phyloP scores from a whole-genome alignment of 2,113 vertebrate genomes.

The Bubo bubo region DNA sequence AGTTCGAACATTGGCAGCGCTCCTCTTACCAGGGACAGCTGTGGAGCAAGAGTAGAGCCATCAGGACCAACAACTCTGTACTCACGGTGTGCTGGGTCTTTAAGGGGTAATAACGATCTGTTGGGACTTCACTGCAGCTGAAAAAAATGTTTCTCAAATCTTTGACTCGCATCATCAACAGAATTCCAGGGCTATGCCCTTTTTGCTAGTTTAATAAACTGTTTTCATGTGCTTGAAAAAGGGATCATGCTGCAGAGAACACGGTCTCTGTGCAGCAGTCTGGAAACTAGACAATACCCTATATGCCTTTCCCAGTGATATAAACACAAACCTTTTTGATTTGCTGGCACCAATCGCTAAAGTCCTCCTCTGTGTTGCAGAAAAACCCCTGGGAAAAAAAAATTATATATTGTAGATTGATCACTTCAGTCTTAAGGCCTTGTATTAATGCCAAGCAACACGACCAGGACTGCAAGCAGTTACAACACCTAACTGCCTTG shows the following conservation, averaged over 20 bases:
- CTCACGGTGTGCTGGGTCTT: not conserved
- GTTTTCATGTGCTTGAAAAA: not conserved
- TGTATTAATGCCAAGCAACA: not conserved
- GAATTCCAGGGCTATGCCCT: not conserved
- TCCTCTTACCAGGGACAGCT: slow-evolving; percentile 89
- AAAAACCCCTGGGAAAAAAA: slow-evolving; percentile 87
- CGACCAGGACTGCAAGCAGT: not conserved
- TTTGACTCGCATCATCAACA: not conserved
- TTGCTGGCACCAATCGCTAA: slow-evolving; percentile 92
- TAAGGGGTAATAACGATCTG: accelerated
- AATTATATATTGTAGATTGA: not conserved
- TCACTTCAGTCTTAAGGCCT: not conserved
- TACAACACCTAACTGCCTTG: not conserved
- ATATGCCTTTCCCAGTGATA: not conserved
- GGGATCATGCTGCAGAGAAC: not conserved
- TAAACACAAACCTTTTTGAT: slow-evolving; percentile 86
- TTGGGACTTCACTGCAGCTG: not conserved
- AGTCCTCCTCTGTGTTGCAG: slow-evolving; percentile 93
- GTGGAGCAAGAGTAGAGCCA: not conserved
- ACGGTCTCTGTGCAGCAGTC: not conserved
- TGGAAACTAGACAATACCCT: not conserved
- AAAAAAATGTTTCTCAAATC: not conserved
- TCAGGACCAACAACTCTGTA: not conserved
- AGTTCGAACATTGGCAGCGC: slow-evolving; percentile 95
- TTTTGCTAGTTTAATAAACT: not conserved